These are phyloP conservation scores for Rhyacophila evoluta DNA, from an alignment of 2,888 invertebrate genomes.

Conservation along the genomic window DNA sequence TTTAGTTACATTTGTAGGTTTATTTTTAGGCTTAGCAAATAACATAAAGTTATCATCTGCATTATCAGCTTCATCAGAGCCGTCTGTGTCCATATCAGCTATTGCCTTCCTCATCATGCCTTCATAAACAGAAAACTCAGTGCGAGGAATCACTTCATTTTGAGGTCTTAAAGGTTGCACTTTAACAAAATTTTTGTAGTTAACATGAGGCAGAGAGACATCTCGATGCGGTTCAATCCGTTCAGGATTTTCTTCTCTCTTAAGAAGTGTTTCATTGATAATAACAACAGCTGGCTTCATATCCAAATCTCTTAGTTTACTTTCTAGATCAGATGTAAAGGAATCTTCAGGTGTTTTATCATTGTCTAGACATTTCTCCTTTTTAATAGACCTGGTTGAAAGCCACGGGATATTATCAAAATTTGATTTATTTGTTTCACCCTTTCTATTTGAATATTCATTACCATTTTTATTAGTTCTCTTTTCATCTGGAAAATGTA, in stretches of 20 bases:
- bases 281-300: constrained; percentile 40
- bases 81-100: constrained; percentile 18
- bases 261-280: constrained; percentile 34
- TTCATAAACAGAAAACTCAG: constrained; percentile 44
- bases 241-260: not conserved
- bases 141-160: constrained; percentile 36
- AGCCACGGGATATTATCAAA: not conserved
- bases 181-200: constrained; percentile 52
- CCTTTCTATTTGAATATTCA: not conserved
- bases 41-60: constrained; percentile 18
- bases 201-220: not conserved
- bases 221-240: not conserved
- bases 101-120: constrained; percentile 27
- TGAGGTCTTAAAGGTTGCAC: constrained; percentile 43
- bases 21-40: constrained; percentile 49
- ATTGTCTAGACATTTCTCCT: constrained; percentile 23
- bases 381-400: not conserved
- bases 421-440: not conserved
- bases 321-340: not conserved
- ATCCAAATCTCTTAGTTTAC: constrained; percentile 38
- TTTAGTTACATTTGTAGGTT: constrained; percentile 52
- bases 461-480: not conserved
- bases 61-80: constrained; percentile 42
- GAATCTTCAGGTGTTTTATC: not conserved
- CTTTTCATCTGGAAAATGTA: constrained; percentile 35